phyloP scores from a whole-genome alignment of 2,113 vertebrate genomes.

The Podarcis cretensis region DNA sequence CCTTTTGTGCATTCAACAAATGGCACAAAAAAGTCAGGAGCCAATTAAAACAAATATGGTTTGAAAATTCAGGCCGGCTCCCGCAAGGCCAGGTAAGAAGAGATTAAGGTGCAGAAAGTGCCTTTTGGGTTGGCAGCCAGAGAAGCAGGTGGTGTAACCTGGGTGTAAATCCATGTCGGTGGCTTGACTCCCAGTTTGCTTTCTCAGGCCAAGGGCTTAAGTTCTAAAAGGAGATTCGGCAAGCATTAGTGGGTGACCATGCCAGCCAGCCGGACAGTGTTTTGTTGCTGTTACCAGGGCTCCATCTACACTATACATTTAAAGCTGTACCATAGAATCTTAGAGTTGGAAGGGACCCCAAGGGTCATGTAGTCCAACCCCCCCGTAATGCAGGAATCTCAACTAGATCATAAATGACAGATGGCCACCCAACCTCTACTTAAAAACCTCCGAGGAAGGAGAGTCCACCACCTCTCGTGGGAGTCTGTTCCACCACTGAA shows the following conservation, averaged over 20 bases:
- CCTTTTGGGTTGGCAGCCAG: neutral
- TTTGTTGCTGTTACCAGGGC: neutral
- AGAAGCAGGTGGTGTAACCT: neutral
- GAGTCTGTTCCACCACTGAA: too few relatives aligned
- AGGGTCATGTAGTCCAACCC: too few relatives aligned
- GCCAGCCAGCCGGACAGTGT: too few relatives aligned
- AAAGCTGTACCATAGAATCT: too few relatives aligned
- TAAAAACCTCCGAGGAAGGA: too few relatives aligned
- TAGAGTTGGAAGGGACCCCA: too few relatives aligned
- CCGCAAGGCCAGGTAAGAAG: neutral
- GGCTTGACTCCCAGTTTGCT: neutral
- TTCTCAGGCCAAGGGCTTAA: neutral
- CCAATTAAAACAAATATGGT: constrained; percentile 51
- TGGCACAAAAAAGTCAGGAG: constrained; percentile 4
- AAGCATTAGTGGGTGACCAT: too few relatives aligned
- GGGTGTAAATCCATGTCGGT: neutral
- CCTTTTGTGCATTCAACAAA: constrained; percentile 44
- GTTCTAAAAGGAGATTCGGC: neutral
- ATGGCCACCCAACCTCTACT: too few relatives aligned
- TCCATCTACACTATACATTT: too few relatives aligned
- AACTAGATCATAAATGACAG: too few relatives aligned
- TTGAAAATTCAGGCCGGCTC: constrained; percentile 43
- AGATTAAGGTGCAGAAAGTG: constrained; percentile 25
- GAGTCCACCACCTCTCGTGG: too few relatives aligned
- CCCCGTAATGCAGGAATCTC: too few relatives aligned